phyloP scores from a whole-genome alignment of 2,888 invertebrate species.

The Cheilosia soror region DNA sequence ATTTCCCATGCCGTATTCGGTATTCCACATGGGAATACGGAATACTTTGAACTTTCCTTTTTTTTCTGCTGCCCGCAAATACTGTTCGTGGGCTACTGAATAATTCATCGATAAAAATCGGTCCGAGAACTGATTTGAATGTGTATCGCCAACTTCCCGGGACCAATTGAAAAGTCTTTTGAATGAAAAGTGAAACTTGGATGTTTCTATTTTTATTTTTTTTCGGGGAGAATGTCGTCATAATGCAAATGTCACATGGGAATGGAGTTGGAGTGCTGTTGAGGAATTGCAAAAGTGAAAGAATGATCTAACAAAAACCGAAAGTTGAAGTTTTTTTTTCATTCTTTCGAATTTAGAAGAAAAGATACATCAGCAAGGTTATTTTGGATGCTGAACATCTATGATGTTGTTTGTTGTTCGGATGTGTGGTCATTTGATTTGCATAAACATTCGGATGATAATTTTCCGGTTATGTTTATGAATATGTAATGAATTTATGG shows the following conservation, averaged over 20 bases:
- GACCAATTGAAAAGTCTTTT: slow-evolving; percentile 60
- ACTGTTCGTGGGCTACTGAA: slow-evolving; percentile 45
- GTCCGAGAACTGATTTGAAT: slow-evolving; percentile 53
- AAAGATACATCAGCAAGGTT: background rate
- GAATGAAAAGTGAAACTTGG: slow-evolving; percentile 67
- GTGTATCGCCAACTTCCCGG: slow-evolving; percentile 54
- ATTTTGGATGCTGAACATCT: slow-evolving; percentile 11
- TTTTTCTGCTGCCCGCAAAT: slow-evolving; percentile 15
- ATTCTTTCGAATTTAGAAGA: background rate
- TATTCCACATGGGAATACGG: slow-evolving; percentile 15
- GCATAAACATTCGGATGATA: slow-evolving; percentile 48
- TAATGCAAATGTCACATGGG: slow-evolving; percentile 56
- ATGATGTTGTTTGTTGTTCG: slow-evolving; percentile 22
- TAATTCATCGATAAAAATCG: slow-evolving; percentile 63
- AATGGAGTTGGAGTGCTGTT: slow-evolving; percentile 34
- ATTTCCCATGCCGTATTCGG: slow-evolving; percentile 29
- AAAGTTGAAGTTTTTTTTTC: slow-evolving; percentile 43
- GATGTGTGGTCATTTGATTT: slow-evolving; percentile 28
- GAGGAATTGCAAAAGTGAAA: slow-evolving; percentile 53
- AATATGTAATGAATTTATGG: slow-evolving; percentile 13
- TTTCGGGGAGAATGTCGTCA: slow-evolving; percentile 38
- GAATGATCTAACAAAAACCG: slow-evolving; percentile 44
- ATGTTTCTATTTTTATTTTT: slow-evolving; percentile 15
- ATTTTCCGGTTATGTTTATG: slow-evolving; percentile 51
- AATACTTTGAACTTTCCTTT: slow-evolving; percentile 46